These are phyloP conservation scores for Eulemur rufifrons DNA, from an alignment of 2,113 vertebrate genomes.

Conservation along the genomic window DNA sequence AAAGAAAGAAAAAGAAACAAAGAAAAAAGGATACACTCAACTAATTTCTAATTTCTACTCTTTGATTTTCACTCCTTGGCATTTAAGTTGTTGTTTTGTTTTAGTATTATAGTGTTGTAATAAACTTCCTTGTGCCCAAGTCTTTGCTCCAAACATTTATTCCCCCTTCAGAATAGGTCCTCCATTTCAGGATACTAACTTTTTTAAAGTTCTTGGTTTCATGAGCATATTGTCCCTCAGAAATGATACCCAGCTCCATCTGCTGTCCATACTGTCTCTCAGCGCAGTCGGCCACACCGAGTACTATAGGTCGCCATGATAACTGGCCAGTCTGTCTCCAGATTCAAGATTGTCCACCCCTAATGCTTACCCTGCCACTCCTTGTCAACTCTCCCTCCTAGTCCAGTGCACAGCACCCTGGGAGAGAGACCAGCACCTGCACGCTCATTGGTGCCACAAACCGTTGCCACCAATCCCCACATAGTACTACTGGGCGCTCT, in stretches of 20 bases:
- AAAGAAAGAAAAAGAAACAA: too few relatives aligned
- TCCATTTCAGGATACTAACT: neutral
- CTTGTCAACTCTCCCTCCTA: neutral
- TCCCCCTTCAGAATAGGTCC: neutral
- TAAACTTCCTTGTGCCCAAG: neutral
- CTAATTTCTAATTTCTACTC: too few relatives aligned
- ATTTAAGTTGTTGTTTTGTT: neutral
- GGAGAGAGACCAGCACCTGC: neutral
- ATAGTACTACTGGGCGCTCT: neutral
- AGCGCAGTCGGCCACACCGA: neutral
- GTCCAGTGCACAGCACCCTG: neutral
- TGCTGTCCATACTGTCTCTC: neutral
- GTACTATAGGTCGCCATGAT: rapidly evolving
- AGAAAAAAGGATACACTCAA: too few relatives aligned
- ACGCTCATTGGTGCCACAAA: neutral
- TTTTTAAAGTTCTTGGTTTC: neutral
- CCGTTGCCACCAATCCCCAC: neutral
- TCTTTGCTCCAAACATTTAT: neutral
- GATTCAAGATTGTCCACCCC: neutral
- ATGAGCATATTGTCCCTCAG: neutral
- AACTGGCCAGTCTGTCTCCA: neutral
- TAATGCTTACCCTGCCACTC: neutral
- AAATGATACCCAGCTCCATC: neutral
- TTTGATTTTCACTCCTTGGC: neutral
- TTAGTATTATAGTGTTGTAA: neutral